Evolutionary conservation across 2,797 vertebrate species (phyloP), one percentile per base, ranked within the genome.

Genomic region (Spizella passerina): DNA sequence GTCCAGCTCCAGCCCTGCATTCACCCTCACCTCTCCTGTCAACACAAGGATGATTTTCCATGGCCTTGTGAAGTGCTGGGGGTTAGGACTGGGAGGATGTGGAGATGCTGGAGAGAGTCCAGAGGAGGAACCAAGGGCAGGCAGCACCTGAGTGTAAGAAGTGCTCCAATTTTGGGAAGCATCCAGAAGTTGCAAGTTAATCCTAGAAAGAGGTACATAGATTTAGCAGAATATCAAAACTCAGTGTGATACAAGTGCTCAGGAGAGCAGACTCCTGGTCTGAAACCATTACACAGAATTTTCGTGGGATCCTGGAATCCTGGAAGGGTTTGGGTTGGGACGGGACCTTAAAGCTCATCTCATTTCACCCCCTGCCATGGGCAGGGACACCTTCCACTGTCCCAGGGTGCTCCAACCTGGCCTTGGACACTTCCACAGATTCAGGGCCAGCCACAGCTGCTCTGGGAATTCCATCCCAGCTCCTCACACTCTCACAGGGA

Each of bases 401-500:
- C 17, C 64, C 64, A 34, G 36, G 24, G 0, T 6, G 18, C 5
- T 59, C 38, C 71, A 75, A 0, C 19, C 10, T 6, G 19, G 2
- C 23, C 15, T 59, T 43, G 61, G 53, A 0, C 36, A 29, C 14
- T 56, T 0, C 49, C 75, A 71, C n/a, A 15, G 43, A 49, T 36
- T 7, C 27, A 52, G 41, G 26, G 14, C 8, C 34, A 70, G 43
- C 57, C 36, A 15, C 57, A 64, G 43, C 73, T 49, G 0, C n/a
- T n/a, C 57, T 64, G 73, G 43, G 50, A 86, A 56, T 43, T 38
- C 57, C 50, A 71, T 4, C 49, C 43, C 57, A 63, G 2, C 22
- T 8, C 41, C 19, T 56, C n/a, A 3, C 38, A 43, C n/a, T 11
- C 44, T 75, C 53, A 2, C 10, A 57, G 44, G 14, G 4, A 84